Evolutionary conservation across 2,113 vertebrate species (phyloP).

Genomic region (Corythornis vintsioides): DNA sequence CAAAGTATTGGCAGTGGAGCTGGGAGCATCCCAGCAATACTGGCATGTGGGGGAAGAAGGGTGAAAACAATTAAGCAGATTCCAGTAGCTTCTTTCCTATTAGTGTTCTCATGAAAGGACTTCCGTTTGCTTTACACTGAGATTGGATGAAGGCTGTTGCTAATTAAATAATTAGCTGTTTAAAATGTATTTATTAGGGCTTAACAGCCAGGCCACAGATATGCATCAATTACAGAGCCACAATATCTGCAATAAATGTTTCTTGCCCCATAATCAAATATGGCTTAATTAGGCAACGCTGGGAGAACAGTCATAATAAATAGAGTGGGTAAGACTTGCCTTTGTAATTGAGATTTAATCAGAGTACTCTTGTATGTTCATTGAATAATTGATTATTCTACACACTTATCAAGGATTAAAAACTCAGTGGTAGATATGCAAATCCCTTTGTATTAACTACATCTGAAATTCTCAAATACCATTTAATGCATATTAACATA

Average conservation of each 20-base stretch:
- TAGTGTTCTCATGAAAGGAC: neutral
- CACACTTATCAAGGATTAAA: slow-evolving; percentile 69
- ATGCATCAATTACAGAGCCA: slow-evolving; percentile 61
- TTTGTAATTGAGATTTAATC: slow-evolving; percentile 73
- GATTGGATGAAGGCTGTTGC: slow-evolving; percentile 1
- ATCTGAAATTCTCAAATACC: slow-evolving; percentile 36
- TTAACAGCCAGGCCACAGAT: slow-evolving; percentile 60
- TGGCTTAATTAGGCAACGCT: slow-evolving; percentile 64
- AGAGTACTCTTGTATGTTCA: slow-evolving; percentile 46
- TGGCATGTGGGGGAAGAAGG: rapidly evolving
- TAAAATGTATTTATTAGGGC: slow-evolving; percentile 61
- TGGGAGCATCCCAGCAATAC: neutral
- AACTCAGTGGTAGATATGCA: slow-evolving; percentile 58
- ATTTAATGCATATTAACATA: slow-evolving; percentile 44
- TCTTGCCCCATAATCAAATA: slow-evolving; percentile 62
- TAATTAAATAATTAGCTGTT: slow-evolving; percentile 68
- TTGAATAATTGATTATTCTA: slow-evolving; percentile 71
- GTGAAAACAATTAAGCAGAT: neutral
- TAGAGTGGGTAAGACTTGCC: slow-evolving; percentile 46
- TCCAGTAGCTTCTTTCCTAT: neutral
- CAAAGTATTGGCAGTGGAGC: neutral
- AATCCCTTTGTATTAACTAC: slow-evolving; percentile 32
- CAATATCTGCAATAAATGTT: slow-evolving; percentile 67
- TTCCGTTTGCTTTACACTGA: neutral
- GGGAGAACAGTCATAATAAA: slow-evolving; percentile 64